These are phyloP conservation scores for Rhodinocichla rosea DNA, from an alignment of 2,113 vertebrate genomes.

Conservation along the genomic window DNA sequence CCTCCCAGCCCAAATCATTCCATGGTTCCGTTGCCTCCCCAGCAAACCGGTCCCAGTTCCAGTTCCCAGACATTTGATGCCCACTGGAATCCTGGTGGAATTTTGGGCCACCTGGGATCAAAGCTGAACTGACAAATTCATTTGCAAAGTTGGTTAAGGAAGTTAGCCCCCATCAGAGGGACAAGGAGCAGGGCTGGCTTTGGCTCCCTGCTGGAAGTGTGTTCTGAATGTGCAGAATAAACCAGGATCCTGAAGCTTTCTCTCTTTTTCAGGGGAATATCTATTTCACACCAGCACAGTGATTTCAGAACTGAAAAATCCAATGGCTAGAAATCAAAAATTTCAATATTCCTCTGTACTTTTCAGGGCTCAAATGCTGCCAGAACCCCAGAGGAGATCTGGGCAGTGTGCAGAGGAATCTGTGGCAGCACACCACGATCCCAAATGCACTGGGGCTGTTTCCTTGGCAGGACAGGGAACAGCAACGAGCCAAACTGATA, in stretches of 20 bases:
- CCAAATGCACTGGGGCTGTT: accelerated
- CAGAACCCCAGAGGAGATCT: not conserved
- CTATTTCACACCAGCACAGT: not conserved
- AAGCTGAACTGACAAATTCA: not conserved
- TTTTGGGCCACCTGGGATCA: not conserved
- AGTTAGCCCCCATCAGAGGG: not conserved
- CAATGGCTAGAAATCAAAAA: not conserved
- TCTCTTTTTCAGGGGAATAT: not conserved
- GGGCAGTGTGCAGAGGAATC: not conserved
- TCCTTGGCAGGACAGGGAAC: not conserved
- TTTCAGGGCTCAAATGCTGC: not conserved
- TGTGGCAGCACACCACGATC: not conserved
- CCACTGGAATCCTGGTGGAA: not conserved
- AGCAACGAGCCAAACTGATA: not conserved
- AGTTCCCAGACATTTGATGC: not conserved
- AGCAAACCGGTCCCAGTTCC: not conserved
- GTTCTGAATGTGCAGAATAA: not conserved
- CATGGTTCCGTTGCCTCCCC: accelerated
- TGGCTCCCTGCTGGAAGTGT: not conserved
- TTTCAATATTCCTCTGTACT: not conserved
- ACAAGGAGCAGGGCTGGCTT: not conserved
- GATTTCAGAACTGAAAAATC: not conserved
- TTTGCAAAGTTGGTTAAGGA: not conserved
- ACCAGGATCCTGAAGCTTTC: not conserved
- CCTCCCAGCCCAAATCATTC: not conserved